A percentile compares a stretch with the other conserved stretches of the same genome.
These are phyloP conservation scores for Coregonus suidteri DNA, from an alignment of 2,797 vertebrate genomes.

Conservation along the genomic window DNA sequence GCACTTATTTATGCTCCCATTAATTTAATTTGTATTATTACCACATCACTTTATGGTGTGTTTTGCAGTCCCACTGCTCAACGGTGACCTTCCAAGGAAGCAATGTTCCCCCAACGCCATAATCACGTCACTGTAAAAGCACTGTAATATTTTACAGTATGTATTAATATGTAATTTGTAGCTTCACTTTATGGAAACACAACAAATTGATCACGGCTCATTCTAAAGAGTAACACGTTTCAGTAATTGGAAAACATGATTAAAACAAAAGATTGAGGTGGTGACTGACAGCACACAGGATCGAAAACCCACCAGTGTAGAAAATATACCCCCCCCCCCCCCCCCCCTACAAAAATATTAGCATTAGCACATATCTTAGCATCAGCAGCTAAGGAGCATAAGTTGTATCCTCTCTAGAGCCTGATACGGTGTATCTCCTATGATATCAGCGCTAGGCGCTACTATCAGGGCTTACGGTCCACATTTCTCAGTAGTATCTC, in stretches of 20 bases:
- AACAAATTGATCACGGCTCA: conserved; percentile 21
- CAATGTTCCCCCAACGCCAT: conserved; percentile 33
- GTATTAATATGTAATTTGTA: conserved; percentile 33
- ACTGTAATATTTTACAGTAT: conserved; percentile 30
- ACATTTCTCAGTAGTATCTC: conserved; percentile 4
- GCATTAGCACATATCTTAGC: conserved; percentile 3
- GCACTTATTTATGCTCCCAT: conserved; percentile 28
- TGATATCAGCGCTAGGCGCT: conserved; percentile 55
- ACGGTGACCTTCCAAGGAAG: conserved; percentile 37
- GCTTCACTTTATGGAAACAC: conserved; percentile 25
- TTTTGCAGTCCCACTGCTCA: conserved; percentile 31
- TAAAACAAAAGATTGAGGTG: conserved; percentile 46
- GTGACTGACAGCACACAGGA: conserved; percentile 40
- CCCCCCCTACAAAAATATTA: conserved; percentile 3
- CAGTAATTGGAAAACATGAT: conserved; percentile 11
- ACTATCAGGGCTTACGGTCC: conserved; percentile 15
- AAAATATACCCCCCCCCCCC: conserved; percentile 16
- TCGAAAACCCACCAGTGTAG: conserved; percentile 17
- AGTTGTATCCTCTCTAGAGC: conserved; percentile 11
- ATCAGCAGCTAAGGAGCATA: conserved; percentile 3
- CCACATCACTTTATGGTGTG: conserved; percentile 35
- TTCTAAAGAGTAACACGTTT: neutral
- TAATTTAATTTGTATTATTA: conserved; percentile 35
- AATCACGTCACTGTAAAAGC: conserved; percentile 39
- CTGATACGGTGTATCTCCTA: conserved; percentile 35